phyloP scores from a whole-genome alignment of 2,113 vertebrate species.

The Coregonus clupeaformis region DNA sequence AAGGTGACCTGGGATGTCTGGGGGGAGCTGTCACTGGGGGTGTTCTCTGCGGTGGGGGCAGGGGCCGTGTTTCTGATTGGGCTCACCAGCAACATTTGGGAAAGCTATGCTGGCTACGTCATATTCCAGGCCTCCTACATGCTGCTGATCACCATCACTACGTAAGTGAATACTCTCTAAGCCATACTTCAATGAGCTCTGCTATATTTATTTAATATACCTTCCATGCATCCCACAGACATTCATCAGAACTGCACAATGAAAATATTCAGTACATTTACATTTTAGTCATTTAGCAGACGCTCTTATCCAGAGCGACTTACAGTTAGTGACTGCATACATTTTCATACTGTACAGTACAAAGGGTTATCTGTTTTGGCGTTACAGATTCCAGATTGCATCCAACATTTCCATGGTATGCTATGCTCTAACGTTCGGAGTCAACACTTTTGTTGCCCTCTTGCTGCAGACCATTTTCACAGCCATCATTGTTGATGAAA shows the following conservation, averaged over 20 bases:
- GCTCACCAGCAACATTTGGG: slow-evolving; percentile 66
- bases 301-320: too few species aligned
- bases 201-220: too few species aligned
- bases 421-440: slow-evolving; percentile 72
- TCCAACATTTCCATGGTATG: slow-evolving; percentile 71
- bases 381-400: slow-evolving; percentile 72
- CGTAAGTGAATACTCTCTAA: slow-evolving; percentile 37
- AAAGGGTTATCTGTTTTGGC: too few species aligned
- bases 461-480: slow-evolving; percentile 71
- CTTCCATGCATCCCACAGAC: too few species aligned
- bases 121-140: slow-evolving; percentile 75
- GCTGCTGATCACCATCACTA: slow-evolving; percentile 73
- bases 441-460: slow-evolving; percentile 72
- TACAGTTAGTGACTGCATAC: too few species aligned
- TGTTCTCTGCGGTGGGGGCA: slow-evolving; percentile 68
- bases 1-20: slow-evolving; percentile 65
- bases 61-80: slow-evolving; percentile 65
- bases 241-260: too few species aligned
- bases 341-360: too few species aligned
- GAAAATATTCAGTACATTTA: too few species aligned
- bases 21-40: slow-evolving; percentile 70
- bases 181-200: too few species aligned
- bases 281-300: too few species aligned
- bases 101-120: slow-evolving; percentile 62
- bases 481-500: slow-evolving; percentile 61